phyloP scores from a whole-genome alignment of 2,113 vertebrate species.

The Astur gentilis region DNA sequence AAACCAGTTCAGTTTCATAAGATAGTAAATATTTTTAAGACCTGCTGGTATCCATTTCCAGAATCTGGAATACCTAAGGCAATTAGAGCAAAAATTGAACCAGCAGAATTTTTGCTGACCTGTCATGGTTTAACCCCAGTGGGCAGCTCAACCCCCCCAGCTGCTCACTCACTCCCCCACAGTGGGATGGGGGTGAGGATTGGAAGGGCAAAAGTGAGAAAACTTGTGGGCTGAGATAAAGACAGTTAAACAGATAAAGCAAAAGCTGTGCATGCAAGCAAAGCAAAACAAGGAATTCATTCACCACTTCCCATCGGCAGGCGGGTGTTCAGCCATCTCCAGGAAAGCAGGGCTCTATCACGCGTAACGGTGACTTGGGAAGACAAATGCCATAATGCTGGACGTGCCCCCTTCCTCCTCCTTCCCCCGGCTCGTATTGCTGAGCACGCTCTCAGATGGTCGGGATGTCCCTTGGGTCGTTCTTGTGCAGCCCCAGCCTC shows the following conservation, averaged over 20 bases:
- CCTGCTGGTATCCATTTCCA: not conserved
- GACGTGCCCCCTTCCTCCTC: not conserved
- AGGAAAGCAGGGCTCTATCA: not conserved
- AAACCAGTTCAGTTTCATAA: not conserved
- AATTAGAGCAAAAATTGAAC: not conserved
- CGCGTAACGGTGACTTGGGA: rapidly evolving
- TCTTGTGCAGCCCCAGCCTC: not conserved
- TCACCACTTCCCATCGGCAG: rapidly evolving
- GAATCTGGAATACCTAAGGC: not conserved
- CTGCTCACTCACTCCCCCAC: rapidly evolving
- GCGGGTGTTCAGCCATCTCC: not conserved
- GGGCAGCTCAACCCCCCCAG: not conserved
- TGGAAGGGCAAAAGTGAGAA: not conserved
- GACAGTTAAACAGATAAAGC: not conserved
- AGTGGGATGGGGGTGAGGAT: not conserved
- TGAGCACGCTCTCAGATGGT: rapidly evolving
- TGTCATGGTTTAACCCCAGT: not conserved
- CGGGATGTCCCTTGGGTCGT: not conserved
- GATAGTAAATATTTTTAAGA: not conserved
- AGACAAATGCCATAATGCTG: not conserved
- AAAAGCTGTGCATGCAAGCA: not conserved
- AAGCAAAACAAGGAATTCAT: not conserved
- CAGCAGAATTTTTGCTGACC: not conserved
- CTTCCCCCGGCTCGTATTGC: not conserved
- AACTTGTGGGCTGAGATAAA: not conserved